Percentiles rank a stretch among this genome's conserved stretches.
Evolutionary conservation across 2,888 invertebrate species (phyloP).

Genomic region (Troglohyphantes excavatus): DNA sequence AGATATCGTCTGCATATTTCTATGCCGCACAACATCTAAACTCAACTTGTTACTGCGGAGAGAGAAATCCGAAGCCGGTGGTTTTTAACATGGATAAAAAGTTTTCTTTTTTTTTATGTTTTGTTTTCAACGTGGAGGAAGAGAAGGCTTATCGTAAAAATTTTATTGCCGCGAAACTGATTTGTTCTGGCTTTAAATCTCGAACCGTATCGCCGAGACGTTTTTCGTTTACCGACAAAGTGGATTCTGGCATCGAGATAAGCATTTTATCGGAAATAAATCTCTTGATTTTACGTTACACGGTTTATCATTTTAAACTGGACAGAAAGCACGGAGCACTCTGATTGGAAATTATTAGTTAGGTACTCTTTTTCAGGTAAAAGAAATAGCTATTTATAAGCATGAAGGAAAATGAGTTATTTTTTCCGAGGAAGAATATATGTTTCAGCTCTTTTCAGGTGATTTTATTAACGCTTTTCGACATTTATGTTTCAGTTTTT

Average conservation of each 20-base stretch:
- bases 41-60: conserved; percentile 52
- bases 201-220: conserved; percentile 31
- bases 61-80: conserved; percentile 36
- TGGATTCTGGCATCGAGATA: conserved; percentile 26
- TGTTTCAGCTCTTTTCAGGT: too few species aligned
- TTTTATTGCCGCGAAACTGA: conserved; percentile 72
- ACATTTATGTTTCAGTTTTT: too few species aligned
- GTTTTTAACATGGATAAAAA: conserved; percentile 65
- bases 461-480: too few species aligned
- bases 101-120: conserved; percentile 48
- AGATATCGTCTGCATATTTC: conserved; percentile 68
- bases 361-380: too few species aligned
- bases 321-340: not conserved
- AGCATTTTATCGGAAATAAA: conserved; percentile 37
- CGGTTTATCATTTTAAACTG: conserved; percentile 8
- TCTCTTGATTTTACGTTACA: conserved; percentile 17
- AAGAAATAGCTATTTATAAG: too few species aligned
- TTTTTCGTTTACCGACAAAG: conserved; percentile 7
- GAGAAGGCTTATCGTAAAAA: conserved; percentile 68
- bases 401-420: too few species aligned
- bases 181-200: conserved; percentile 72
- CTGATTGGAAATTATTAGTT: too few species aligned
- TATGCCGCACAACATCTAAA: conserved; percentile 44
- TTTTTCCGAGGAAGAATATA: too few species aligned
- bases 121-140: conserved; percentile 58